Percentiles rank a stretch among this genome's conserved stretches.
Evolutionary conservation across 2,797 vertebrate genomes (phyloP).

Genomic region (Enteromius thamalakanensis): DNA sequence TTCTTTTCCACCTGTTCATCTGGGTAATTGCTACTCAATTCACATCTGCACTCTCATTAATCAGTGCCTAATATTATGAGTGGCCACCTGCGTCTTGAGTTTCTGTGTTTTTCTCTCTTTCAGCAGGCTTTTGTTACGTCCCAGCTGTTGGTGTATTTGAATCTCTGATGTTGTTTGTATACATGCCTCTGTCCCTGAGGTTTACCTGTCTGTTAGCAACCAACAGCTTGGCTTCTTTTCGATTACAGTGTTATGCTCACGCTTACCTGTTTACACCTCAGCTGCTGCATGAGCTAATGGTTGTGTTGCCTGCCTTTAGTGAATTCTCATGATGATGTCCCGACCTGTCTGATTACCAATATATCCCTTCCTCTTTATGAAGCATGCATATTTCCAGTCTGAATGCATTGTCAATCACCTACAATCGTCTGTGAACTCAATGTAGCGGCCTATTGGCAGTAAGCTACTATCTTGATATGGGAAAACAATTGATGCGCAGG

Average conservation of each 20-base stretch:
- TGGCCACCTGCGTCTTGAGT: constrained; percentile 44
- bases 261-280: constrained; percentile 9
- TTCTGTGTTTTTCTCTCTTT: constrained; percentile 17
- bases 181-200: constrained; percentile 31
- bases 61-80: constrained; percentile 28
- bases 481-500: no score
- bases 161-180: constrained; percentile 34
- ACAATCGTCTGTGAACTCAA: neutral
- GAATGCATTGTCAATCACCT: neutral
- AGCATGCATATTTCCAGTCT: neutral
- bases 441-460: no score
- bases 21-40: constrained; percentile 30
- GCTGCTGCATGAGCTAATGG: neutral
- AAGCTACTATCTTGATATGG: no score
- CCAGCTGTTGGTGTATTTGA: constrained; percentile 38
- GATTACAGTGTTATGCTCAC: neutral
- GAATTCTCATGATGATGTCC: constrained; percentile 10
- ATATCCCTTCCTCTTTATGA: neutral
- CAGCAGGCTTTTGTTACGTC: constrained; percentile 23
- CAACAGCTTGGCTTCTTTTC: constrained; percentile 4
- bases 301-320: constrained; percentile 16
- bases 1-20: constrained; percentile 38
- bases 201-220: constrained; percentile 47
- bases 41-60: constrained; percentile 32
- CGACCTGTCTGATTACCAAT: neutral